Evolutionary conservation across 2,888 invertebrate genomes (phyloP).

Genomic region (Eristalis tenax): DNA sequence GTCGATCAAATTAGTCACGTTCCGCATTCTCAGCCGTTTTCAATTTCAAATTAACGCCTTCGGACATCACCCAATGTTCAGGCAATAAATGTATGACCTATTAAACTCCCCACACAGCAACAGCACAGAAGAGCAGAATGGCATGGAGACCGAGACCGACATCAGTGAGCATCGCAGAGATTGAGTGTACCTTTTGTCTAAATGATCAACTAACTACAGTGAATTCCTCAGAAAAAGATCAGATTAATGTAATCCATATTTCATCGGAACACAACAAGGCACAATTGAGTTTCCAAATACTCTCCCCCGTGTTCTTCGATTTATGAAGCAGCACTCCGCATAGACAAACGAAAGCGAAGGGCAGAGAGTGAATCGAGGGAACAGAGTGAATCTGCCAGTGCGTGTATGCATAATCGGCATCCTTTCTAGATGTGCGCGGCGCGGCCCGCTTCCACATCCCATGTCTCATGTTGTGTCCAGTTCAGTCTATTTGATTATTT

Average conservation of each 20-base stretch:
- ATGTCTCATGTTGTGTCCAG: background rate
- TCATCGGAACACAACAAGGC: constrained; percentile 4
- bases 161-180: background rate
- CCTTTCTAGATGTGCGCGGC: constrained; percentile 27
- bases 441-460: background rate
- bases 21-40: constrained; percentile 23
- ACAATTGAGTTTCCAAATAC: background rate
- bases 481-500: constrained; percentile 17
- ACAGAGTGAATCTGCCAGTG: constrained; percentile 9
- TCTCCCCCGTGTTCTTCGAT: background rate
- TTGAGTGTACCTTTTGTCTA: constrained; percentile 3
- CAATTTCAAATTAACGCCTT: constrained; percentile 35
- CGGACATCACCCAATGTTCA: constrained; percentile 23
- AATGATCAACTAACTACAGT: constrained; percentile 40
- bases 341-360: constrained; percentile 26
- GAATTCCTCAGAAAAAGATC: constrained; percentile 26
- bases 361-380: background rate
- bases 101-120: background rate
- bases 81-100: constrained; percentile 44
- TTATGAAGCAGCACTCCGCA: background rate
- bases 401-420: constrained; percentile 55
- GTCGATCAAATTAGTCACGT: constrained; percentile 55
- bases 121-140: background rate
- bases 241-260: constrained; percentile 43
- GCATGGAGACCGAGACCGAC: constrained; percentile 7